A percentile compares a stretch with the other conserved stretches of the same genome.
These are phyloP conservation scores for Hyperopisus bebe DNA, from an alignment of 2,113 vertebrate species.

Conservation along the genomic window DNA sequence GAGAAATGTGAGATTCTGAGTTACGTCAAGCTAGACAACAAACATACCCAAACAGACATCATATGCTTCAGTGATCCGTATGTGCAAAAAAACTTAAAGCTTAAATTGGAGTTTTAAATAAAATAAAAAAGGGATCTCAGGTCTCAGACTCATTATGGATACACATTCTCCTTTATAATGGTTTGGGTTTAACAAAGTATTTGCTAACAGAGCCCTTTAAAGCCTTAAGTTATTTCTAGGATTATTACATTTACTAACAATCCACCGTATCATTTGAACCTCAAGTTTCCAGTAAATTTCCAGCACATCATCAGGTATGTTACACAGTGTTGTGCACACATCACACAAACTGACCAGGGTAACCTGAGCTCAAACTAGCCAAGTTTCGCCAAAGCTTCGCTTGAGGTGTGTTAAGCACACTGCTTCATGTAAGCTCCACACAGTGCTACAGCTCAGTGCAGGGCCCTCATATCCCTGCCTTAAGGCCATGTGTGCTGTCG, in stretches of 20 bases:
- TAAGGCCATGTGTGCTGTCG: background rate
- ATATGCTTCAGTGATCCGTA: background rate
- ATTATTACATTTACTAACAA: background rate
- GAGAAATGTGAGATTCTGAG: background rate
- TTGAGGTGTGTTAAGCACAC: background rate
- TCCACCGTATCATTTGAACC: background rate
- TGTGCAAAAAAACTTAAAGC: background rate
- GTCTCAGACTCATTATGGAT: background rate
- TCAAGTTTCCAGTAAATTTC: background rate
- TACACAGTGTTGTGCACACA: background rate
- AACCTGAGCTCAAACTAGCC: background rate
- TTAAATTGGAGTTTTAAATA: constrained; percentile 11
- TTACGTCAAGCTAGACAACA: background rate
- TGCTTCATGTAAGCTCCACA: background rate
- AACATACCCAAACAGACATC: background rate
- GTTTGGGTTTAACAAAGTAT: background rate
- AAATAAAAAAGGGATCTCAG: background rate
- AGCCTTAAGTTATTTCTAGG: background rate
- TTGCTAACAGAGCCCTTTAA: background rate
- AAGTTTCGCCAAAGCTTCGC: background rate
- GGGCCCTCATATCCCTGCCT: background rate
- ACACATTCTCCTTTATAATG: constrained; percentile 8
- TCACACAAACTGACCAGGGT: background rate
- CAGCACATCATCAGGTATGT: background rate
- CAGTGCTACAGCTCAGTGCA: background rate